Evolutionary conservation across 2,888 invertebrate species (phyloP).

Genomic region (Oeneis ivallda): DNA sequence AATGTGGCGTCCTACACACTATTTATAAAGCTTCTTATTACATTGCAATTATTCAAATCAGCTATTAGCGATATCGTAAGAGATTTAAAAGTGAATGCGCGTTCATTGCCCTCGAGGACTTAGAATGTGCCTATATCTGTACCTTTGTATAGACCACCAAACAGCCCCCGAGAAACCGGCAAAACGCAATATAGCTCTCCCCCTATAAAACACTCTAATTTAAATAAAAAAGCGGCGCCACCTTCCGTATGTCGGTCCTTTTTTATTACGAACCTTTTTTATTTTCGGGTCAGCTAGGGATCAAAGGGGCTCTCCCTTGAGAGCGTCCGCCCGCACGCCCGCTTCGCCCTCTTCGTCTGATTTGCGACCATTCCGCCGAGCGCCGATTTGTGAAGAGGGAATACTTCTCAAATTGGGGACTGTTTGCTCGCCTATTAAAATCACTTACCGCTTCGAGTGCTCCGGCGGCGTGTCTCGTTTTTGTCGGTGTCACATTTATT

Average conservation of each 20-base stretch:
- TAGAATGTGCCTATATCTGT: conserved; percentile 33
- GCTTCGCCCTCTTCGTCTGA: conserved; percentile 65
- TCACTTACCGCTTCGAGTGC: conserved; percentile 69
- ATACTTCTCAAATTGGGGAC: conserved; percentile 74
- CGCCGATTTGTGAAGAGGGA: conserved; percentile 80
- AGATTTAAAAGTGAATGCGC: conserved; percentile 21
- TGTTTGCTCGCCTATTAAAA: conserved; percentile 77
- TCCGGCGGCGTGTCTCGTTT: conserved; percentile 54
- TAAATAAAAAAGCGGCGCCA: conserved; percentile 82
- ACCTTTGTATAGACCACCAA: conserved; percentile 62
- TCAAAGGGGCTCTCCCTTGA: conserved; percentile 79
- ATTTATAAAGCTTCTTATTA: conserved; percentile 1
- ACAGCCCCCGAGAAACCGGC: conserved; percentile 73
- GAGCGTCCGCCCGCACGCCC: conserved; percentile 52
- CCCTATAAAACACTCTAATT: conserved; percentile 82
- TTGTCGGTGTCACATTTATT: conserved; percentile 51
- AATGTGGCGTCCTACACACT: background rate
- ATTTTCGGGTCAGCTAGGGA: conserved; percentile 81
- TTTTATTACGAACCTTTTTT: conserved; percentile 82
- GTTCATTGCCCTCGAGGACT: conserved; percentile 33
- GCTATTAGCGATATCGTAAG: conserved; percentile 10
- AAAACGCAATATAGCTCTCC: conserved; percentile 80
- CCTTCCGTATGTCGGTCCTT: conserved; percentile 81
- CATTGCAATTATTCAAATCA: conserved; percentile 12
- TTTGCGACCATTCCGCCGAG: conserved; percentile 75